Conservation (phyloP, 2,888 invertebrate species). For the Terebella lapidaria region DNA sequence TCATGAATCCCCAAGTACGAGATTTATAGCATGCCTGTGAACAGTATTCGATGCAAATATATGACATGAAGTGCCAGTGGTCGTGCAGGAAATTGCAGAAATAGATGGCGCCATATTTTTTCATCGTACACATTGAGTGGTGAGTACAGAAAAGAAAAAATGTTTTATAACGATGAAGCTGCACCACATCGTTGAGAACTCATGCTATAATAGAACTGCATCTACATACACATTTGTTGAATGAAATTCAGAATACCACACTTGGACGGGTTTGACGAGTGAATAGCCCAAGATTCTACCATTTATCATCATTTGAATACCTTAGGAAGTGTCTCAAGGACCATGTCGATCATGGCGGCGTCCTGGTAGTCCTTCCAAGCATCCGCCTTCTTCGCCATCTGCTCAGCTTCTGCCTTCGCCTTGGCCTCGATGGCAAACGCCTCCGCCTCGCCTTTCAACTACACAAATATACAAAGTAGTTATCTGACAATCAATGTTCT, state of each 20-base stretch:
- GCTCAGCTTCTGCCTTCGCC: slow-evolving; percentile 92
- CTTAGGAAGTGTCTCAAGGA: slow-evolving; percentile 90
- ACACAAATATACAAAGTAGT: background rate
- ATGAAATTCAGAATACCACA: background rate
- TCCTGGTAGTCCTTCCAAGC: slow-evolving; percentile 93
- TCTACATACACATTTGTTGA: background rate
- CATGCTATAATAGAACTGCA: no score
- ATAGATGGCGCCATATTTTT: no score
- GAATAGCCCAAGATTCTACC: no score
- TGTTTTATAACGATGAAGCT: background rate
- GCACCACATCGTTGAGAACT: no score
- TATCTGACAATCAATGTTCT: background rate
- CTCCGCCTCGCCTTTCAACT: slow-evolving; percentile 68
- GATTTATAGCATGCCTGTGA: no score
- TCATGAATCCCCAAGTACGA: no score
- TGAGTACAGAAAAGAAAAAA: background rate
- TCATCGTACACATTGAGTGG: no score
- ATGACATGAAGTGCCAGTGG: no score
- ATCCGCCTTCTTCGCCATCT: slow-evolving; percentile 94
- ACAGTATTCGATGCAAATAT: no score
- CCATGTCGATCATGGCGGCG: slow-evolving; percentile 70
- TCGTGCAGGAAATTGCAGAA: no score
- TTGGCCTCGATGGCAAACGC: slow-evolving; percentile 91
- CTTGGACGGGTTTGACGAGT: no score
- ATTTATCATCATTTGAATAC: no score